Percentiles rank a stretch among this genome's conserved stretches.
These are phyloP conservation scores for Dufourea novaeangliae DNA, from an alignment of 1,140 invertebrate species.

Conservation along the genomic window DNA sequence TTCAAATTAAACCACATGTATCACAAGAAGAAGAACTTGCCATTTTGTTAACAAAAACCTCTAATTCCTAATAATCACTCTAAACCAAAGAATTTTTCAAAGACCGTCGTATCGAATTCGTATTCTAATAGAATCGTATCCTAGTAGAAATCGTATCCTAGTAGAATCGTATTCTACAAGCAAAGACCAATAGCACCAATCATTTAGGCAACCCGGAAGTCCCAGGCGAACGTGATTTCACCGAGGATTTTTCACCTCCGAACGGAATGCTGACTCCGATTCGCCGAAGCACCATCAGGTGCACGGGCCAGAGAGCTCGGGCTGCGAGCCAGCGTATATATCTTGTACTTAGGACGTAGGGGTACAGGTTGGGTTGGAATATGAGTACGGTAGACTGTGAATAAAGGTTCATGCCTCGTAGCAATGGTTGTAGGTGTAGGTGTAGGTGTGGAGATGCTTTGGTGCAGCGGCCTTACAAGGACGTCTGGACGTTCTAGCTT, in stretches of 20 bases:
- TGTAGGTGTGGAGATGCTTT: slow-evolving; percentile 59
- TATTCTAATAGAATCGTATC: no score
- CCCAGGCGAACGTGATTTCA: neutral
- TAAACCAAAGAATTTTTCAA: no score
- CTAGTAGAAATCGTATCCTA: no score
- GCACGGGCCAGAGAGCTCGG: neutral
- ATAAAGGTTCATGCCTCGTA: slow-evolving; percentile 39
- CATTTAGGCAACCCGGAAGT: neutral
- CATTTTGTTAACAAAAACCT: no score
- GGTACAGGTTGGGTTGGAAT: slow-evolving; percentile 36
- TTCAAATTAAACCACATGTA: no score
- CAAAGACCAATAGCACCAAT: no score
- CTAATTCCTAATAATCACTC: no score
- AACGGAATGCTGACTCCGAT: slow-evolving; percentile 30
- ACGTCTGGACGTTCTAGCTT: slow-evolving; percentile 60
- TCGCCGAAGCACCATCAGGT: slow-evolving; percentile 36
- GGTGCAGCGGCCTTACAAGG: slow-evolving; percentile 66
- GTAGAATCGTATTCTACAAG: no score
- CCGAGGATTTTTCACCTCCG: neutral
- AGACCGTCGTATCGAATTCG: no score
- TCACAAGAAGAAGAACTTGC: no score
- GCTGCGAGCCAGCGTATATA: slow-evolving; percentile 10
- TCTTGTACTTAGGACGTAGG: slow-evolving; percentile 19
- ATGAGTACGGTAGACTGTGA: slow-evolving; percentile 21
- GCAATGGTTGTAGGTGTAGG: slow-evolving; percentile 42